Evolutionary conservation across 2,113 vertebrate genomes (phyloP).

Genomic region (Oncorhynchus tshawytscha): DNA sequence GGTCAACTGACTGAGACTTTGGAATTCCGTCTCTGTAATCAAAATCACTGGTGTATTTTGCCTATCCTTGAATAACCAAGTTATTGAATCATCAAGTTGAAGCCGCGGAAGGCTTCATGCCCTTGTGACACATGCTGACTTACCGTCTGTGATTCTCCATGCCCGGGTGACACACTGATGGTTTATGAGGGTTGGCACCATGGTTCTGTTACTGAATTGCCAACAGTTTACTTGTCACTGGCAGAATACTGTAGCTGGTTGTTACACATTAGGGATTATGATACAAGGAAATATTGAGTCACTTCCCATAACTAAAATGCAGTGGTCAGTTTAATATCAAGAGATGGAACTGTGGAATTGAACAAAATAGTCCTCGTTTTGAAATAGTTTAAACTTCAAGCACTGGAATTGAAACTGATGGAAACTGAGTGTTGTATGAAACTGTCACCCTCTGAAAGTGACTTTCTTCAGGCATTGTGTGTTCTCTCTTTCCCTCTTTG

Average conservation of each 20-base stretch:
- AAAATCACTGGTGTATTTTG: constrained; percentile 8
- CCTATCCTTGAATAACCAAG: not conserved
- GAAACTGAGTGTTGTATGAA: constrained; percentile 31
- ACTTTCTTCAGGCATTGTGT: constrained; percentile 77
- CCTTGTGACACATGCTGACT: constrained; percentile 39
- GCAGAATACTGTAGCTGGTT: not conserved
- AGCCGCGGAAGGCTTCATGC: not conserved
- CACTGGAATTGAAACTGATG: not conserved
- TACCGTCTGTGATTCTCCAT: constrained; percentile 31
- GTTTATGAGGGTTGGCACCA: not conserved
- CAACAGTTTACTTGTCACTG: constrained; percentile 14
- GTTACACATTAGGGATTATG: not conserved
- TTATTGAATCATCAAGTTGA: no score
- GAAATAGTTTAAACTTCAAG: not conserved
- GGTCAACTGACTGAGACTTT: constrained; percentile 5
- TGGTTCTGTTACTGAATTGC: constrained; percentile 7
- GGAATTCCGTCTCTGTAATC: constrained; percentile 11
- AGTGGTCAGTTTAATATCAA: not conserved
- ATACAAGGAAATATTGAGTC: not conserved
- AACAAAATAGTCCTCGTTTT: not conserved
- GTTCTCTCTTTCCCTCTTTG: constrained; percentile 40
- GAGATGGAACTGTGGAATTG: not conserved
- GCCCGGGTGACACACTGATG: constrained; percentile 15
- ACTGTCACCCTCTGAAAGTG: constrained; percentile 79
- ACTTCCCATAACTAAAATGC: not conserved